Conservation (phyloP, 2,797 vertebrate genomes). For the Gymnothorax reevesii region DNA sequence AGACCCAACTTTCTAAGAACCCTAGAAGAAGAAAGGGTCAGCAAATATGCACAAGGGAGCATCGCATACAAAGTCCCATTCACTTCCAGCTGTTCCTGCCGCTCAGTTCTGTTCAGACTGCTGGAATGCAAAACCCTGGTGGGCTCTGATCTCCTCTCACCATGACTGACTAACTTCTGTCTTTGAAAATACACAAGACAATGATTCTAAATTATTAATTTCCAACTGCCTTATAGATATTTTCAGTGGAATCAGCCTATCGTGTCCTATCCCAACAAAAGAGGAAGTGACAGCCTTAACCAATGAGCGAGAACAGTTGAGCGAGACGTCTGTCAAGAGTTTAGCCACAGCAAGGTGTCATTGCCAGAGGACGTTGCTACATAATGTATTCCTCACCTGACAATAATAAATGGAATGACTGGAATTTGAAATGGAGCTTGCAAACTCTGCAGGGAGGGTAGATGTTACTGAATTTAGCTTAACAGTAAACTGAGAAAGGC, state of each 20-base stretch:
- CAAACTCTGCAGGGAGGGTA: neutral
- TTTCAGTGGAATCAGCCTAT: constrained; percentile 38
- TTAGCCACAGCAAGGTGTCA: constrained; percentile 44
- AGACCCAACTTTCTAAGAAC: neutral
- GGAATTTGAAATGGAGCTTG: constrained; percentile 27
- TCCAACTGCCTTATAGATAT: constrained; percentile 45
- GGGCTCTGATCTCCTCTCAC: constrained; percentile 24
- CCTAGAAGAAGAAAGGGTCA: constrained; percentile 19
- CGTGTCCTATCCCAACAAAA: constrained; percentile 44
- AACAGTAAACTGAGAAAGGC: neutral
- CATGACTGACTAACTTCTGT: constrained; percentile 16
- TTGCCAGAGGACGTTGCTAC: constrained; percentile 37
- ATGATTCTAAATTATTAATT: constrained; percentile 54
- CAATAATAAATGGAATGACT: constrained; percentile 32
- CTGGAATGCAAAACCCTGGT: constrained; percentile 17
- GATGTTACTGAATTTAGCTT: neutral
- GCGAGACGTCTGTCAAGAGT: constrained; percentile 43
- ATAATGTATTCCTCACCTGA: constrained; percentile 42
- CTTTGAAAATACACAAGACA: constrained; percentile 38
- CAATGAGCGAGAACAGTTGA: constrained; percentile 42
- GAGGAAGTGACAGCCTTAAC: constrained; percentile 33
- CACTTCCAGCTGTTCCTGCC: constrained; percentile 26
- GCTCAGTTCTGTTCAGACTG: constrained; percentile 27
- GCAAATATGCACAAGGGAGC: constrained; percentile 28
- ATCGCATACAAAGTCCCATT: constrained; percentile 31